Conservation (phyloP, 92 coral and sea anemone genomes). For the Isaurus tuberculatus region DNA sequence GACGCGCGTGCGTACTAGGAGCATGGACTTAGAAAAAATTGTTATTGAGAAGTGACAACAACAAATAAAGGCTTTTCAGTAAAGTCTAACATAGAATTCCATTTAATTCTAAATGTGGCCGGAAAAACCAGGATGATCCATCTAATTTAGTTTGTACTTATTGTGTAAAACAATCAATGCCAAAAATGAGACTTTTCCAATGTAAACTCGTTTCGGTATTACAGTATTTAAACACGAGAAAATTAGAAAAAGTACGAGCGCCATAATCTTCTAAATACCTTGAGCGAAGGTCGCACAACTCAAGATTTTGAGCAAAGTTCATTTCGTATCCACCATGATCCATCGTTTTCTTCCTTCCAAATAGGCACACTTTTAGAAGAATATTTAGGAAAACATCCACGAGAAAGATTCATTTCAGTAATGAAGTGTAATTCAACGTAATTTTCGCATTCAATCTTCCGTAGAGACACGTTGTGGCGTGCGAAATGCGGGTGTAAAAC, state of each 20-base stretch:
- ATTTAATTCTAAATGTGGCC: neutral
- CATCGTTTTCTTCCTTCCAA: neutral
- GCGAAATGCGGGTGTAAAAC: neutral
- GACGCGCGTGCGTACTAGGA: neutral
- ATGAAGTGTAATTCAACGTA: neutral
- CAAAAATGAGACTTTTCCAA: neutral
- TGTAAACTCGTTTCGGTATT: neutral
- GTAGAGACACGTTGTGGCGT: neutral
- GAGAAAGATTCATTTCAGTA: neutral
- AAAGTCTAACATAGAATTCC: neutral
- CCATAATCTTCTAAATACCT: neutral
- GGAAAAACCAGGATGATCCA: neutral
- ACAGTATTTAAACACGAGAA: neutral
- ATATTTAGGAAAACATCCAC: conserved; percentile 3
- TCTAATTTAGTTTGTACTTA: neutral
- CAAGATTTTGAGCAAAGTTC: neutral
- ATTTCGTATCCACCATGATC: neutral
- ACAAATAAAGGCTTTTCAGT: neutral
- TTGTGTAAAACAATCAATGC: neutral
- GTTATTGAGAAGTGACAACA: neutral
- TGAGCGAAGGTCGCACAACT: neutral
- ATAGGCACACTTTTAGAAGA: neutral
- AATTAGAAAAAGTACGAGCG: neutral
- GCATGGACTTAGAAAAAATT: neutral
- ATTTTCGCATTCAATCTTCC: neutral